Percentiles rank a stretch among this genome's conserved stretches.
Conservation (phyloP, 2,797 vertebrate species). For the Oreochromis grahami region DNA sequence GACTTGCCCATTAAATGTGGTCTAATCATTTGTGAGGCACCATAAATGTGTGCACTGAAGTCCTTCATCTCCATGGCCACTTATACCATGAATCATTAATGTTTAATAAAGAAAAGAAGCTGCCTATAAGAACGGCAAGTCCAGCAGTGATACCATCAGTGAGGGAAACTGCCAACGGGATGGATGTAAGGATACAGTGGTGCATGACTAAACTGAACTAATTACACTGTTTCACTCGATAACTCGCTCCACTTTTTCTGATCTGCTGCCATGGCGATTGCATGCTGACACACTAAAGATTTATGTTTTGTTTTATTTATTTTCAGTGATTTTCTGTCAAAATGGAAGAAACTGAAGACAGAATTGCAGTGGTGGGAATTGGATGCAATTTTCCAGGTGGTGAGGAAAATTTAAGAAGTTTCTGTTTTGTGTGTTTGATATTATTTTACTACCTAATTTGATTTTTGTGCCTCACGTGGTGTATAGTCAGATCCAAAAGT, state of each 20-base stretch:
- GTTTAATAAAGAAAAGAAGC: too few relatives aligned
- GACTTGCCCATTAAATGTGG: too few relatives aligned
- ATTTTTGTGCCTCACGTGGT: neutral
- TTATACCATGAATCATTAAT: too few relatives aligned
- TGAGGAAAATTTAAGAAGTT: neutral
- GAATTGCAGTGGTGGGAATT: constrained; percentile 82
- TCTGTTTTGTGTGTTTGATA: neutral
- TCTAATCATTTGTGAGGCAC: too few relatives aligned
- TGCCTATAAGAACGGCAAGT: too few relatives aligned
- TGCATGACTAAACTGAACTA: constrained; percentile 6
- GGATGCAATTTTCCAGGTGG: constrained; percentile 86
- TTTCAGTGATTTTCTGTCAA: neutral
- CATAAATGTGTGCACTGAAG: too few relatives aligned
- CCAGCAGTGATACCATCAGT: neutral
- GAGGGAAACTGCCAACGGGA: neutral
- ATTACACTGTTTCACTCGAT: neutral
- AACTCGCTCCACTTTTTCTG: neutral
- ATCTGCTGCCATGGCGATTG: neutral
- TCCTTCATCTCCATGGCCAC: too few relatives aligned
- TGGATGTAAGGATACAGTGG: constrained; percentile 17
- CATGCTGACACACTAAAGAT: neutral
- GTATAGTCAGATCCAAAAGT: neutral
- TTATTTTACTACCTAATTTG: neutral
- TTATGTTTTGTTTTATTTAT: neutral
- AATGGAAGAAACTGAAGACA: constrained; percentile 68